Evolutionary conservation across 2,888 invertebrate species (phyloP).

Genomic region (Conistra vaccinii): DNA sequence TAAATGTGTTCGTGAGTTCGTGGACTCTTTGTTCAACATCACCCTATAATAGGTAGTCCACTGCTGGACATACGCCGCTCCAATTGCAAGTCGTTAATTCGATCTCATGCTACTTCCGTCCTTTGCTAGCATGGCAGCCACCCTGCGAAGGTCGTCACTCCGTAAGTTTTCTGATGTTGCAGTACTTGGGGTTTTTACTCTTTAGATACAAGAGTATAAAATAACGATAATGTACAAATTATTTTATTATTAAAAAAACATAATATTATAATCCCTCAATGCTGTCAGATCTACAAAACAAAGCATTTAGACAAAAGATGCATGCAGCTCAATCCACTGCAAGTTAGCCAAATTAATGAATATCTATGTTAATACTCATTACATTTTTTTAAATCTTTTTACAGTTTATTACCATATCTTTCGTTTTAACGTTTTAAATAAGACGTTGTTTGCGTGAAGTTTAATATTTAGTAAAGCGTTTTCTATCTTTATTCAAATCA

Average conservation of each 20-base stretch:
- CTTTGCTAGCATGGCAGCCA: not conserved
- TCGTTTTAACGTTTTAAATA: too few species aligned
- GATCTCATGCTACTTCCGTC: not conserved
- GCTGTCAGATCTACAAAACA: not conserved
- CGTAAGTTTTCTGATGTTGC: not conserved
- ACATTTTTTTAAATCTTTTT: not conserved
- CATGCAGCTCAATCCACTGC: not conserved
- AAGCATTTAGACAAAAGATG: not conserved
- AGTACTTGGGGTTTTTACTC: too few species aligned
- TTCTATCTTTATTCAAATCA: not conserved
- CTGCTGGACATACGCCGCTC: not conserved
- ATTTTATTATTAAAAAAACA: not conserved
- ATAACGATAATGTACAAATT: not conserved
- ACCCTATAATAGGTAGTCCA: not conserved
- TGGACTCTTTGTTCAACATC: not conserved
- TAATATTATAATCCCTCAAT: not conserved
- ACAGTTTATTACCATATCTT: not conserved
- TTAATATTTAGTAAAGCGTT: not conserved
- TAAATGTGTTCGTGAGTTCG: not conserved
- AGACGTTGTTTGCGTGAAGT: not conserved
- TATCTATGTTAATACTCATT: not conserved
- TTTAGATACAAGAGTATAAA: not conserved
- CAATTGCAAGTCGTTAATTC: not conserved
- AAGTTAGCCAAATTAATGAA: not conserved
- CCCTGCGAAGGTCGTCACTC: not conserved